Evolutionary conservation across 2,888 invertebrate genomes (phyloP).

Genomic region (Trachelus troglodyta): DNA sequence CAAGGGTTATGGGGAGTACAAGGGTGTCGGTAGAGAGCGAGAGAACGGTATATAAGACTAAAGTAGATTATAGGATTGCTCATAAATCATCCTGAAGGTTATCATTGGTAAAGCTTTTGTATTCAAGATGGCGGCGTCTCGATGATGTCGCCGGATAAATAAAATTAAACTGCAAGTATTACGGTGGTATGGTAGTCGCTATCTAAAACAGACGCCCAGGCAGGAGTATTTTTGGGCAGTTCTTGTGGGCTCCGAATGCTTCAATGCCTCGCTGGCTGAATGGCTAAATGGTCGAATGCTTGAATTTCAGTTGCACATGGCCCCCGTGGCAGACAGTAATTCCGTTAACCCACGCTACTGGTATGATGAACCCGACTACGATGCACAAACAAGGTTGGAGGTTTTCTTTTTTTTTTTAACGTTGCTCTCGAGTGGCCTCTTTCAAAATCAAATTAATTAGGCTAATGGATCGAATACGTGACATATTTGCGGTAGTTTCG

Average conservation of each 20-base stretch:
- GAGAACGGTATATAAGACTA: too few relatives aligned
- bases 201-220: constrained; percentile 34
- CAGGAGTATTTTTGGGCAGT: constrained; percentile 38
- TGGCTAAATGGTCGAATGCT: constrained; percentile 19
- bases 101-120: too few relatives aligned
- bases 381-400: neutral
- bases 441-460: neutral
- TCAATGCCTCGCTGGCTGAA: neutral
- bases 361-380: neutral
- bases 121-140: neutral
- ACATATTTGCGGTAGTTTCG: neutral
- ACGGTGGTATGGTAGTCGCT: constrained; percentile 4
- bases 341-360: constrained; percentile 14
- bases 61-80: too few relatives aligned
- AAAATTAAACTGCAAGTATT: constrained; percentile 32
- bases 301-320: constrained; percentile 42
- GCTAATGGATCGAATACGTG: neutral
- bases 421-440: neutral
- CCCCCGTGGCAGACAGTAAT: constrained; percentile 23
- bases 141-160: constrained; percentile 34
- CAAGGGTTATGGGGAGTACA: too few relatives aligned
- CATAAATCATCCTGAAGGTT: too few relatives aligned
- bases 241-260: constrained; percentile 21
- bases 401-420: neutral
- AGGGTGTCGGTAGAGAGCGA: too few relatives aligned